These are phyloP conservation scores for Poecilobothrus nobilitatus DNA, from an alignment of 2,888 invertebrate genomes.

Conservation along the genomic window DNA sequence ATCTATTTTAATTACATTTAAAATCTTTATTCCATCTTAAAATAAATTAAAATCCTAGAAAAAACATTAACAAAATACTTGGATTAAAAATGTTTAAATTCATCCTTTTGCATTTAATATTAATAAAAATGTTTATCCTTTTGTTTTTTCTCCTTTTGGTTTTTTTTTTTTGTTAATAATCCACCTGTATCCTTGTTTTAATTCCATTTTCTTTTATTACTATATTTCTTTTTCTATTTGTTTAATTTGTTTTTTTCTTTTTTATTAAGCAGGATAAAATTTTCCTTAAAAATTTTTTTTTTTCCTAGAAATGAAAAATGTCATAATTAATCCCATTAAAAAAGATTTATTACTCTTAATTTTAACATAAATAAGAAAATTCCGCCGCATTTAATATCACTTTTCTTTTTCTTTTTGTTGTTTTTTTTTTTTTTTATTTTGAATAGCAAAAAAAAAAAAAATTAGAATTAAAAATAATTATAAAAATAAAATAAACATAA, in stretches of 20 bases:
- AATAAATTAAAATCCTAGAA: no score
- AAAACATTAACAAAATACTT: background rate
- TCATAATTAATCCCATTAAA: constrained; percentile 6
- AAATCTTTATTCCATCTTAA: no score
- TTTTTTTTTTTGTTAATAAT: background rate
- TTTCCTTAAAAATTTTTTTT: background rate
- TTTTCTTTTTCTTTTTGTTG: background rate
- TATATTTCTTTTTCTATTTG: background rate
- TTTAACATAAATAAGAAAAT: background rate
- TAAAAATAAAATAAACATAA: constrained; percentile 1
- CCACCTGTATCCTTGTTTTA: background rate
- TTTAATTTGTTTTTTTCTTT: background rate
- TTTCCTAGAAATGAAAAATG: background rate
- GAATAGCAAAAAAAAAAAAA: no score
- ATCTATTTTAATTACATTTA: no score
- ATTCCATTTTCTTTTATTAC: background rate
- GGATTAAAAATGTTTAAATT: background rate
- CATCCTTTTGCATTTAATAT: background rate
- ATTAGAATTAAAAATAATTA: background rate
- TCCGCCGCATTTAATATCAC: background rate
- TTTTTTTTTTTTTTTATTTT: background rate
- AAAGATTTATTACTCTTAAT: constrained; percentile 3
- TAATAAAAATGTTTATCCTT: background rate
- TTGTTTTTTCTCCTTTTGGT: no score
- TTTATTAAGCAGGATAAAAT: background rate